Evolutionary conservation across 2,888 invertebrate genomes (phyloP).

Genomic region (Andrena chrysosceles): DNA sequence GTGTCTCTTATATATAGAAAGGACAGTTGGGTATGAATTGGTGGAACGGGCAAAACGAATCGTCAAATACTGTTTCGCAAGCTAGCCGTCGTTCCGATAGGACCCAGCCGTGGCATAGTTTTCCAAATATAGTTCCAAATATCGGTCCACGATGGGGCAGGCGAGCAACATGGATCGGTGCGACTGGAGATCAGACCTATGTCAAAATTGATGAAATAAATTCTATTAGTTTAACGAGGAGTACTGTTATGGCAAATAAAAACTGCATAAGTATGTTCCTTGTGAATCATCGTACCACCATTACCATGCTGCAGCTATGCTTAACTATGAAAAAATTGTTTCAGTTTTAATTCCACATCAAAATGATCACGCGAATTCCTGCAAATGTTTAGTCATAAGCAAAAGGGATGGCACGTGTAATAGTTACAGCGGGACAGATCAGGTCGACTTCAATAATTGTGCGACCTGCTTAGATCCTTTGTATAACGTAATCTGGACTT

Average conservation of each 20-base stretch:
- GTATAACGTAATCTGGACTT: constrained; percentile 98
- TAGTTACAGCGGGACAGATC: constrained; percentile 93
- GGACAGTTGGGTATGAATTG: constrained; percentile 85
- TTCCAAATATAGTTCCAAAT: constrained; percentile 91
- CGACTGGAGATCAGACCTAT: constrained; percentile 98
- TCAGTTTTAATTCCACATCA: constrained; percentile 92
- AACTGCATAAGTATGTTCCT: constrained; percentile 90
- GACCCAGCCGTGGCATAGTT: constrained; percentile 89
- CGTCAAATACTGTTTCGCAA: constrained; percentile 79
- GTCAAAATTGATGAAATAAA: constrained; percentile 96
- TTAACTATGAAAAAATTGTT: constrained; percentile 71
- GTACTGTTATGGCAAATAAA: constrained; percentile 95
- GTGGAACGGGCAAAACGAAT: constrained; percentile 80
- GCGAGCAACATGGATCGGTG: constrained; percentile 96
- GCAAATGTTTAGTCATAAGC: constrained; percentile 95
- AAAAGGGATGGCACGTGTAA: constrained; percentile 95
- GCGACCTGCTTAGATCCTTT: constrained; percentile 95
- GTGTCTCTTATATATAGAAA: constrained; percentile 83
- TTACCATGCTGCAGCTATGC: neutral
- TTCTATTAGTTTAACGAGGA: constrained; percentile 93
- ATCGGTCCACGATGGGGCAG: constrained; percentile 95
- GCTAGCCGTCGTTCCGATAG: constrained; percentile 82
- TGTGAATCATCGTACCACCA: constrained; percentile 24
- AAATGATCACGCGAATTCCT: constrained; percentile 90
- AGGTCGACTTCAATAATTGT: constrained; percentile 93